Percentiles rank a stretch among this genome's conserved stretches.
Evolutionary conservation across 2,888 invertebrate species (phyloP).

Genomic region (Globia sparganii): DNA sequence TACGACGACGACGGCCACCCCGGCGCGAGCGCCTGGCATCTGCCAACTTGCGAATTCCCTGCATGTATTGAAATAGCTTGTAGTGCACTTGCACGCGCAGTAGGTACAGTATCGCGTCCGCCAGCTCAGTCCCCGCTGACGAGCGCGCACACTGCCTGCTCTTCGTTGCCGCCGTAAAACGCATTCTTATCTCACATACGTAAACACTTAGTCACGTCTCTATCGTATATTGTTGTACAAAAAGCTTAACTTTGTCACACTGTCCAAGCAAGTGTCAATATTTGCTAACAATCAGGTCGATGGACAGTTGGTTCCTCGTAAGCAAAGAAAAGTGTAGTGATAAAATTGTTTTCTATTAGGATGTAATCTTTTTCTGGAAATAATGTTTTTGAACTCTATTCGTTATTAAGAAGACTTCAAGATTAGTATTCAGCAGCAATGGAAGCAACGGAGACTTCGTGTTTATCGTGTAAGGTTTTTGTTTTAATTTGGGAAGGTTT

Average conservation of each 20-base stretch:
- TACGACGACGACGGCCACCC: conserved; percentile 64
- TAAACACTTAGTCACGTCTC: conserved; percentile 77
- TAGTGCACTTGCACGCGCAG: conserved; percentile 79
- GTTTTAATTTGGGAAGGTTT: conserved; percentile 21
- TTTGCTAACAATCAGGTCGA: conserved; percentile 75
- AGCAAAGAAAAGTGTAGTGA: conserved; percentile 64
- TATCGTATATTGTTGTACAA: conserved; percentile 66
- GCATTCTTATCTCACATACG: conserved; percentile 72
- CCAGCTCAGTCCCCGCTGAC: conserved; percentile 81
- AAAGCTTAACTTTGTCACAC: conserved; percentile 70
- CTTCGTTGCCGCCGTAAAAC: conserved; percentile 73
- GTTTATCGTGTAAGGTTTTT: conserved; percentile 75
- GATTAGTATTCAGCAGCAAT: conserved; percentile 64
- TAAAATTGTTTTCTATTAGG: conserved; percentile 47
- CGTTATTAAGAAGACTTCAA: conserved; percentile 44
- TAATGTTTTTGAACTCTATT: conserved; percentile 16
- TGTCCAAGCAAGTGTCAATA: conserved; percentile 72
- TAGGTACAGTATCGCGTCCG: conserved; percentile 73
- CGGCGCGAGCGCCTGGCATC: conserved; percentile 73
- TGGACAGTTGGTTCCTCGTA: conserved; percentile 65
- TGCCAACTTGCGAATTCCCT: conserved; percentile 85
- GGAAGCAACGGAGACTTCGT: conserved; percentile 75
- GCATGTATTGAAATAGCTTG: conserved; percentile 88
- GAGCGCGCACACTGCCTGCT: conserved; percentile 79
- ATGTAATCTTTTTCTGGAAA: conserved; percentile 35